phyloP scores from a whole-genome alignment of 2,797 vertebrate genomes.

The Characodon lateralis region DNA sequence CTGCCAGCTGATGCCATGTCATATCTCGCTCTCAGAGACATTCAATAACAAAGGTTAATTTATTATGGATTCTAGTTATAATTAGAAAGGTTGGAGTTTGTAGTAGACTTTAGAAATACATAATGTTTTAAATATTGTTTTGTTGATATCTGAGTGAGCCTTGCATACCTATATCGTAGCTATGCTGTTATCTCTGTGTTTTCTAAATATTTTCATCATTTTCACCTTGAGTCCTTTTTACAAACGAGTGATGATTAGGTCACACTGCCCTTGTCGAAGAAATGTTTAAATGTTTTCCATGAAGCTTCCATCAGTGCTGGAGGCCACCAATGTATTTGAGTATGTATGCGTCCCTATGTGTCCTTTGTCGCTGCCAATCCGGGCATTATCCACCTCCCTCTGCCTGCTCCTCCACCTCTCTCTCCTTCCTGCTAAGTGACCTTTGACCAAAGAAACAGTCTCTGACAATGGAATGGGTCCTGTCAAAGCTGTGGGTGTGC shows the following conservation, averaged over 20 bases:
- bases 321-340: slow-evolving; percentile 26
- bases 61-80: neutral
- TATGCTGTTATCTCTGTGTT: neutral
- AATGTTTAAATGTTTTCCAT: slow-evolving; percentile 66
- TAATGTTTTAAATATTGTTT: neutral
- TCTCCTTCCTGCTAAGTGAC: slow-evolving; percentile 47
- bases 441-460: slow-evolving; percentile 61
- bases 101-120: neutral
- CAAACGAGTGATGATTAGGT: slow-evolving; percentile 11
- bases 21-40: slow-evolving; percentile 15
- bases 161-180: neutral
- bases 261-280: slow-evolving; percentile 11
- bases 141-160: neutral
- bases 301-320: slow-evolving; percentile 12
- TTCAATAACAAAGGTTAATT: slow-evolving; percentile 38
- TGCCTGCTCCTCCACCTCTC: slow-evolving; percentile 15
- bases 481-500: neutral
- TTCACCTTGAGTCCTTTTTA: slow-evolving; percentile 29
- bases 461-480: slow-evolving; percentile 29
- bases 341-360: slow-evolving; percentile 32
- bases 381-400: slow-evolving; percentile 35
- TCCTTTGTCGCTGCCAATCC: slow-evolving; percentile 33
- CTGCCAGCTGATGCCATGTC: slow-evolving; percentile 63
- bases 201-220: neutral
- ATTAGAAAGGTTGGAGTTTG: neutral